Base-by-base conservation (phyloP, 2,888 invertebrate species). In the Lasioglossum marginatum region DNA sequence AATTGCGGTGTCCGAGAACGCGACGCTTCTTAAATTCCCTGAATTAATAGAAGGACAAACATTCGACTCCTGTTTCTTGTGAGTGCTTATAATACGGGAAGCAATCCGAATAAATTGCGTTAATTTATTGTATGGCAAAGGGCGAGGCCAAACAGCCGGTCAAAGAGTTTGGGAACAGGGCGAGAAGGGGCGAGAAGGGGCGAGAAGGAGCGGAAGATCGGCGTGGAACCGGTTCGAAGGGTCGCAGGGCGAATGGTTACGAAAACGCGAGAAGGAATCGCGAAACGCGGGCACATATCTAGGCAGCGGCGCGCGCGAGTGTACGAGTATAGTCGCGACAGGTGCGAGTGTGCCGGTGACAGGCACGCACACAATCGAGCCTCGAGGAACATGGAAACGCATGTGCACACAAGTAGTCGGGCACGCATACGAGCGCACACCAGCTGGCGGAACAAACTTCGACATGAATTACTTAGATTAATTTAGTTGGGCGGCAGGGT, bases 391-490 rank as follows among this genome's bases (percentile, higher is more conserved):
- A 60, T 12, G 52, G 45, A 34, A 66, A 45, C 76, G 76, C 77
- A 74, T 72, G 85, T 79, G 76, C 76, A 75, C 75, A 80, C 68
- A 80, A 23, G 40, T 60, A 78, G 45, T 43, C 5, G 68, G 12
- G 60, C 75, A 70, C 83, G 70, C 81, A 68, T 77, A 82, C 85
- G 66, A 79, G 70, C 77, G 85, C 83, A 77, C 77, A 79, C 83
- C 81, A 86, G 88, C 77, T 88, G 90, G 89, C 88, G 87, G 90
- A 88, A 92, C 92, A 93, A 94, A 94, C 94, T 94, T 94, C 91
- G 93, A 92, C 93, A 94, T 94, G 94, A 94, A 94, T 94, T 94
- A 94, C 94, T 94, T 93, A 93, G 94, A 94, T 94, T 94, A 94
- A 94, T 94, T 94, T 94, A 94, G 94, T 93, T 93, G 92, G 92